Evolutionary conservation across 2,888 invertebrate species (phyloP).

Genomic region (Eupsilia transversa): DNA sequence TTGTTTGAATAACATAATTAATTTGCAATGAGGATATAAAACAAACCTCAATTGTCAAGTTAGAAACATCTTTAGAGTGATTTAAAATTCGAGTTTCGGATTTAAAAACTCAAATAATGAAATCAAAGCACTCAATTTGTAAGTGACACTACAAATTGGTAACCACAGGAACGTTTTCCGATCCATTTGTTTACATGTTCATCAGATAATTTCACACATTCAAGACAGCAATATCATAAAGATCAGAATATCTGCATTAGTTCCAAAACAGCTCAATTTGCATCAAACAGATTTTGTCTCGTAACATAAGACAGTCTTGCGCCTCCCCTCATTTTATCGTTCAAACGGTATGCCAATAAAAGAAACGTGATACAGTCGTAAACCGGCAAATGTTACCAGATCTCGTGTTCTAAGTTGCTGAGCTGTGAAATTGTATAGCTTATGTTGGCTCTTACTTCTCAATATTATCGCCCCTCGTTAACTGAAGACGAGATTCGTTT

Average conservation of each 20-base stretch:
- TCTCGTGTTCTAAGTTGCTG: conserved; percentile 60
- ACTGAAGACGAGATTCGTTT: conserved; percentile 33
- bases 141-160: not conserved
- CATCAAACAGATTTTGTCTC: conserved; percentile 7
- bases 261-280: conserved; percentile 12
- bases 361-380: conserved; percentile 71
- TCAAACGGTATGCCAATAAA: conserved; percentile 71
- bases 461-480: conserved; percentile 54
- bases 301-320: conserved; percentile 6
- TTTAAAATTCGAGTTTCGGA: not conserved
- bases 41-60: too few species aligned
- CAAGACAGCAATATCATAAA: not conserved
- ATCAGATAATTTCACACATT: not conserved
- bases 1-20: not conserved
- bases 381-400: conserved; percentile 70
- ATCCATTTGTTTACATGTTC: not conserved
- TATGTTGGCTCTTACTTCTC: conserved; percentile 56
- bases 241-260: not conserved
- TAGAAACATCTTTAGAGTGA: not conserved
- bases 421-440: conserved; percentile 71
- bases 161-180: not conserved
- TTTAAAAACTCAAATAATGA: not conserved
- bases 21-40: too few species aligned
- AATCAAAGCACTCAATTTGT: not conserved
- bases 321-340: conserved; percentile 59